These are phyloP conservation scores for Atethmia centrago DNA, from an alignment of 2,888 invertebrate genomes.

Conservation along the genomic window DNA sequence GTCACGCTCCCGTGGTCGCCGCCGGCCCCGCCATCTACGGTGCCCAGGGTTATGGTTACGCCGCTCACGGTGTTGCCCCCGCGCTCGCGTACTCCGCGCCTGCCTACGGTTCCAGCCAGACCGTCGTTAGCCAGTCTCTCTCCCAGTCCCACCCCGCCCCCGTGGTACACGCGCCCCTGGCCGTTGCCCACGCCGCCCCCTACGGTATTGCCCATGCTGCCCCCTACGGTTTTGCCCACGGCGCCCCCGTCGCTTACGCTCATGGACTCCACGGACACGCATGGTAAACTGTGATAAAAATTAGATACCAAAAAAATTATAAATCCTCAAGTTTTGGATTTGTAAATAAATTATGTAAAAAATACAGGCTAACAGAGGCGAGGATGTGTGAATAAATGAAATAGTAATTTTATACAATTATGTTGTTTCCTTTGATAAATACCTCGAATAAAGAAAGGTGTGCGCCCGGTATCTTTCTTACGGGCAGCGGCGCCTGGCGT, in stretches of 20 bases:
- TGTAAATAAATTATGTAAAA: constrained; percentile 85
- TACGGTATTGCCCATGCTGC: constrained; percentile 61
- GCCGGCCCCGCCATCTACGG: constrained; percentile 61
- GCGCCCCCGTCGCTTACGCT: constrained; percentile 67
- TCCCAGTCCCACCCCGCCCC: constrained; percentile 86
- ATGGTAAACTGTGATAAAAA: constrained; percentile 88
- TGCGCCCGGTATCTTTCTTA: not conserved
- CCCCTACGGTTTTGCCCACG: constrained; percentile 51
- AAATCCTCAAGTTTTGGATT: constrained; percentile 85
- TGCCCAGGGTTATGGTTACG: constrained; percentile 62
- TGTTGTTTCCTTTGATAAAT: constrained; percentile 53
- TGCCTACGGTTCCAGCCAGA: constrained; percentile 75
- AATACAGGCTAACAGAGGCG: constrained; percentile 83
- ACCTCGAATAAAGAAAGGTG: not conserved
- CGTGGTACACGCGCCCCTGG: constrained; percentile 67
- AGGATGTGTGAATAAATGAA: constrained; percentile 90
- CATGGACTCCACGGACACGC: constrained; percentile 77
- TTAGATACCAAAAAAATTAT: constrained; percentile 84
- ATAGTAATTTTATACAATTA: constrained; percentile 72
- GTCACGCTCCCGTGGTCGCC: constrained; percentile 74
- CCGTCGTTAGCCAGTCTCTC: constrained; percentile 82
- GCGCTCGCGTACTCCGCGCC: constrained; percentile 69
- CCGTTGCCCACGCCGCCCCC: constrained; percentile 76
- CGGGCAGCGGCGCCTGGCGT: not conserved
- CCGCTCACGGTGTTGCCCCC: constrained; percentile 68